Base-by-base conservation (phyloP, 2,888 invertebrate genomes). In the Agrypnus murinus region DNA sequence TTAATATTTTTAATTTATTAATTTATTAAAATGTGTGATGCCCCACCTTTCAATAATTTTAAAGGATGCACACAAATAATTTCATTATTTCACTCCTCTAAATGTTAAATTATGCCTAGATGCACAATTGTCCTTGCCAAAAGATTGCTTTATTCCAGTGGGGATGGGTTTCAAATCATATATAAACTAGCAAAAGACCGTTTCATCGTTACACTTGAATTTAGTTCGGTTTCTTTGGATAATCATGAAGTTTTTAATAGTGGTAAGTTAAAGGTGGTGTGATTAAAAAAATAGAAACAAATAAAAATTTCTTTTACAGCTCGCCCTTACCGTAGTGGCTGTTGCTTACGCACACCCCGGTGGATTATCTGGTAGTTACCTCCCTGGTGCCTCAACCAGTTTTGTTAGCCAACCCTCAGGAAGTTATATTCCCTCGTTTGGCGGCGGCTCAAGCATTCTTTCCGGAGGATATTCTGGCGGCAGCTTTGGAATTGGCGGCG, bases 401-500 rank as follows among this genome's bases (percentile, higher is more conserved):
- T 25, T 25, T 38, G 12, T 12, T 2, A 5, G 25, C 5, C 5
- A 2, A 25, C 25, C 25, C 9, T 46, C 46, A 2, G 46, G 46
- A 15, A 46, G 46, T 46, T 46, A 46, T 46, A 4, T 46, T 10
- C 46, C 46, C 3, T 4, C 6, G 4, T 2, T 46, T 9, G 17
- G 46, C 4, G 46, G 46, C 46, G 45, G 45, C 36, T 36, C 36
- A 8, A 36, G 12, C 62, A 19, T 74, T 77, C 66, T 69, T 75
- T n/a, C n/a, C n/a, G n/a, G n/a, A n/a, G n/a, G n/a, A n/a, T n/a
- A n/a, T n/a, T n/a, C n/a, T 12, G 40, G 40, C 40, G 2, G 7
- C 40, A 40, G 12, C 40, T 2, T 2, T 15, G n/a, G 7, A 4
- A 53, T 53, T 3, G 55, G 55, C 7, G 19, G 34, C 36, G 40